Base-by-base conservation (phyloP, 2,113 vertebrate genomes). In the Pogona vitticeps region DNA sequence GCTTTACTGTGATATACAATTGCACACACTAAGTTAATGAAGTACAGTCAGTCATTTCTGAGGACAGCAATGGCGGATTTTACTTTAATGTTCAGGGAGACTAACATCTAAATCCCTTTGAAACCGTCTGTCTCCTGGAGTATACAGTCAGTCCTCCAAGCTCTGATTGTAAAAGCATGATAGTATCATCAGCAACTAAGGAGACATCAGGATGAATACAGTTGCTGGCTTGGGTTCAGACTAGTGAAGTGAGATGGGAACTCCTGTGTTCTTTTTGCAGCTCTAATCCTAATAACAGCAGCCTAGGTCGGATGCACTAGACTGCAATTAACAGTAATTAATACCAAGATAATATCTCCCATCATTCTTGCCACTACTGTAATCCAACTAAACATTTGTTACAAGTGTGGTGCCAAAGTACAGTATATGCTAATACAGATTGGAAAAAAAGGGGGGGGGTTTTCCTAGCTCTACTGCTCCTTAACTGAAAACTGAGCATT, bases 41-140 rank as follows among this genome's bases (percentile, higher is more conserved):
- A 83, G 80, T 65, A 88, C 84, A 86, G 83, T 70, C 91, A 92
- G 87, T 79, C 13, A 72, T 92, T 91, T 86, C 59, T 70, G 83
- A 88, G 89, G 86, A 33, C 80, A 76, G 36, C 2, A n/a, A 85
- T 0, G 2, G 28, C 82, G 65, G 83, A 71, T 61, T 90, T 90
- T 91, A 46, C 87, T 93, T 80, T 83, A 85, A 61, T 2, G 0
- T 84, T 90, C 38, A 72, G 65, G 88, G 40, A 63, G 88, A 80
- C 75, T 75, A 72, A n/a, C 52, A 71, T 79, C 9, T 0, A 0
- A 40, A 88, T 81, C 87, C 88, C 71, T 91, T 79, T 82, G 87
- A 91, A 91, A 89, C 52, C 17, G 21, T 81, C 78, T 86, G 76
- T 6, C 91, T 92, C 76, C 18, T n/a, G 42, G 38, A 40, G 13